Conservation (phyloP, 1,140 invertebrate species). For the Drosophila santomea region DNA sequence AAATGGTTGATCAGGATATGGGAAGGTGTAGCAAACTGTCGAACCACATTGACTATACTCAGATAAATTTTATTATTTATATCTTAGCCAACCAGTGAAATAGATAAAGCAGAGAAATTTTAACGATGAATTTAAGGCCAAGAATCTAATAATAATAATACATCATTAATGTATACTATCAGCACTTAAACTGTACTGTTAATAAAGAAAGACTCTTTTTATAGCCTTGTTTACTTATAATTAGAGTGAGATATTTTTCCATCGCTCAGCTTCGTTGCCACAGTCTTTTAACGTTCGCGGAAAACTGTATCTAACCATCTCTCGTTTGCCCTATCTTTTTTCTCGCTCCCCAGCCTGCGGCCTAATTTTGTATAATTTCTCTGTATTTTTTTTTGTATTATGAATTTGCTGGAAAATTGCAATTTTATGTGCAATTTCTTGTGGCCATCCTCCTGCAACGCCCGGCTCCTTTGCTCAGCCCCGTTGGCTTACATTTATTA, state of each 20-base stretch:
- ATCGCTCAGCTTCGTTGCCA: neutral
- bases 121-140: neutral
- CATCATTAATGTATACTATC: neutral
- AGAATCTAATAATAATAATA: neutral
- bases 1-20: neutral
- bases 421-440: conserved; percentile 80
- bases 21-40: neutral
- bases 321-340: neutral
- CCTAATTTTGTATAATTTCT: conserved; percentile 73
- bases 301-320: conserved; percentile 22
- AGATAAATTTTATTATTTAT: neutral
- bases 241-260: conserved; percentile 20
- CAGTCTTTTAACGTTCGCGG: neutral
- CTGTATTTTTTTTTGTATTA: conserved; percentile 58
- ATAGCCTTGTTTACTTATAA: conserved; percentile 11
- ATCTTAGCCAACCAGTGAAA: neutral
- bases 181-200: neutral
- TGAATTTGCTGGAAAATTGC: conserved; percentile 81
- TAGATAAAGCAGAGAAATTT: neutral
- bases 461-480: conserved; percentile 31
- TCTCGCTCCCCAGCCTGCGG: conserved; percentile 47
- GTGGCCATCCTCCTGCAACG: conserved; percentile 30
- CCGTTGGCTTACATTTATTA: conserved; percentile 62
- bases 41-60: too few species aligned
- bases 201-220: neutral